Evolutionary conservation across 2,888 invertebrate genomes (phyloP).

Genomic region (Apodemia hepburni): DNA sequence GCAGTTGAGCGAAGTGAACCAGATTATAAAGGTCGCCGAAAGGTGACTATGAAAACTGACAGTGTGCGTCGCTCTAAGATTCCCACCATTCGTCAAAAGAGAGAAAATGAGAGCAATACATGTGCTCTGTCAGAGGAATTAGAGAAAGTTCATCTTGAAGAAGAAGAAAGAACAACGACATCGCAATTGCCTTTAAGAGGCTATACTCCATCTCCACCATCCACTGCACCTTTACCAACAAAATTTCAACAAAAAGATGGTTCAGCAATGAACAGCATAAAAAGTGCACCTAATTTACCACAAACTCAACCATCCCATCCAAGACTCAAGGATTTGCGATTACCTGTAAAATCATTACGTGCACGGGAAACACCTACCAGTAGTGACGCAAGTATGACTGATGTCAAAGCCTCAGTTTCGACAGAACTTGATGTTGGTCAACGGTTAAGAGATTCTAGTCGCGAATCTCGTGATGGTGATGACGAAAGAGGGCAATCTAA

Average conservation of each 20-base stretch:
- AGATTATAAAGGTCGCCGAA: slow-evolving; percentile 78
- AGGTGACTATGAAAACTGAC: slow-evolving; percentile 77
- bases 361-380: slow-evolving; percentile 81
- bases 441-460: slow-evolving; percentile 70
- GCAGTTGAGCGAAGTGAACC: slow-evolving; percentile 73
- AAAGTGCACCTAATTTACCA: slow-evolving; percentile 90
- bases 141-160: slow-evolving; percentile 83
- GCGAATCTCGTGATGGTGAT: slow-evolving; percentile 82
- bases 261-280: slow-evolving; percentile 87
- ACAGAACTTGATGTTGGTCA: slow-evolving; percentile 74
- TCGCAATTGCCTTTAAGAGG: slow-evolving; percentile 84
- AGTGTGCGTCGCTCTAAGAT: slow-evolving; percentile 80
- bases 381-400: slow-evolving; percentile 83
- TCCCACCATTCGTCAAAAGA: slow-evolving; percentile 78
- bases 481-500: slow-evolving; percentile 86
- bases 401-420: slow-evolving; percentile 75
- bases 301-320: slow-evolving; percentile 83
- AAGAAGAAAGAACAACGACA: slow-evolving; percentile 76
- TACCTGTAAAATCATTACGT: slow-evolving; percentile 85
- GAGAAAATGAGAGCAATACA: slow-evolving; percentile 64
- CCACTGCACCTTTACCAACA: slow-evolving; percentile 90
- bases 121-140: slow-evolving; percentile 74
- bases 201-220: slow-evolving; percentile 90
- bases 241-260: slow-evolving; percentile 88
- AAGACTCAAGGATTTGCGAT: slow-evolving; percentile 85